phyloP scores from a whole-genome alignment of 2,888 invertebrate genomes.

The Lydus trimaculatus region DNA sequence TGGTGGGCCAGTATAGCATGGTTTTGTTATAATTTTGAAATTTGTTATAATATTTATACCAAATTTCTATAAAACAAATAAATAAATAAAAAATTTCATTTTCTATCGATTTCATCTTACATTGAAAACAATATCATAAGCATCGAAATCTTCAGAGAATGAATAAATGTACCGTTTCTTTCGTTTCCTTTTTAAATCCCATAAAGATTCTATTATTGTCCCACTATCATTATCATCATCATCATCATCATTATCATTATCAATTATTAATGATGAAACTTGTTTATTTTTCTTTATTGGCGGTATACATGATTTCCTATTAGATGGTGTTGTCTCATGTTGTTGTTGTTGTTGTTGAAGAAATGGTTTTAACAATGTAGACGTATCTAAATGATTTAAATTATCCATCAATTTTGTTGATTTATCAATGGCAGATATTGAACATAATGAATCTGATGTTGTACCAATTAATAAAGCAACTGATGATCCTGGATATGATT shows the following conservation, averaged over 20 bases:
- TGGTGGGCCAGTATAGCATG: conserved; percentile 58
- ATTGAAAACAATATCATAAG: conserved; percentile 54
- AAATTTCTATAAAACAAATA: conserved; percentile 57
- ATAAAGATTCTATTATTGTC: conserved; percentile 15
- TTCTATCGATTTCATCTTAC: too few species aligned
- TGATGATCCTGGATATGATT: conserved; percentile 62
- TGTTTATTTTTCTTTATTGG: conserved; percentile 42
- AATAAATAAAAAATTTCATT: too few species aligned
- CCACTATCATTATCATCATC: too few species aligned
- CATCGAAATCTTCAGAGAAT: conserved; percentile 52
- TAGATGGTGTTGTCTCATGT: conserved; percentile 24
- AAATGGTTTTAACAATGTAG: conserved; percentile 45
- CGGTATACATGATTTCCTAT: conserved; percentile 41
- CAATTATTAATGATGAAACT: conserved; percentile 13
- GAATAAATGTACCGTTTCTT: conserved; percentile 46
- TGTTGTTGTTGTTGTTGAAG: conserved; percentile 34
- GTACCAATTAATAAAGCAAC: conserved; percentile 63
- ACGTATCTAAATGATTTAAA: conserved; percentile 38
- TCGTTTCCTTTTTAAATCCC: conserved; percentile 35
- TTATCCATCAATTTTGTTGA: conserved; percentile 61
- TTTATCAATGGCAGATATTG: conserved; percentile 66
- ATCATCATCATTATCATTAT: too few species aligned
- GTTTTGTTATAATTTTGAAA: conserved; percentile 63
- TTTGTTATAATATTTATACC: conserved; percentile 65
- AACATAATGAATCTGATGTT: conserved; percentile 65